phyloP scores from a whole-genome alignment of 2,797 vertebrate species.

The Diceros bicornis region DNA sequence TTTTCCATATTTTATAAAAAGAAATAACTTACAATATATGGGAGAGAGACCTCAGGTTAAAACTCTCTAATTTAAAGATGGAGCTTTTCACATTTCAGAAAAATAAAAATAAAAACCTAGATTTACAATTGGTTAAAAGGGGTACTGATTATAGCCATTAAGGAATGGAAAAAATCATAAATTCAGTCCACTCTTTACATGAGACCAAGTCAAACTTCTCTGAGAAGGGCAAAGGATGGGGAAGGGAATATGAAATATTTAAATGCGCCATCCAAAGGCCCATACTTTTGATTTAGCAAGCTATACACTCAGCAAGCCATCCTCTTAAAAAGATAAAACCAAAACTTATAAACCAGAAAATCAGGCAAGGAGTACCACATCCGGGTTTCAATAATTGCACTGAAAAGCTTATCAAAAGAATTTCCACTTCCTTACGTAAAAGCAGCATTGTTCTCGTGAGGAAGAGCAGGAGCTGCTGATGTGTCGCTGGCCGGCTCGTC shows the following conservation, averaged over 20 bases:
- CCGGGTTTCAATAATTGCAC: background rate
- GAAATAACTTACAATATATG: background rate
- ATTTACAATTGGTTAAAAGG: background rate
- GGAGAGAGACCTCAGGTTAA: background rate
- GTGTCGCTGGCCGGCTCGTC: background rate
- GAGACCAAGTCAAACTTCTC: background rate
- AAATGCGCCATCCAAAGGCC: background rate
- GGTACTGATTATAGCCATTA: background rate
- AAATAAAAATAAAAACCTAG: background rate
- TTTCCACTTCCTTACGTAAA: background rate
- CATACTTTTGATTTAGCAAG: background rate
- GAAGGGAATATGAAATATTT: background rate
- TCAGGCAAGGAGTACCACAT: background rate
- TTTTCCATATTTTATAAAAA: slow-evolving; percentile 44
- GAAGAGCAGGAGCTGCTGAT: background rate
- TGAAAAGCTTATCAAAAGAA: background rate
- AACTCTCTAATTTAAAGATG: background rate
- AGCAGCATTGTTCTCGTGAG: background rate
- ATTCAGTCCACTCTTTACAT: background rate
- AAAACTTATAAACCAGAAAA: background rate
- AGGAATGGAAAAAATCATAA: background rate
- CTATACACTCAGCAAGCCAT: background rate
- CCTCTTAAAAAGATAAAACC: slow-evolving; percentile 11
- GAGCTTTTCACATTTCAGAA: slow-evolving; percentile 3
- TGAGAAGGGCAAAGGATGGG: background rate